Evolutionary conservation across 2,113 vertebrate species (phyloP), one percentile per base, ranked within the genome.

Genomic region (Anseranas semipalmata): DNA sequence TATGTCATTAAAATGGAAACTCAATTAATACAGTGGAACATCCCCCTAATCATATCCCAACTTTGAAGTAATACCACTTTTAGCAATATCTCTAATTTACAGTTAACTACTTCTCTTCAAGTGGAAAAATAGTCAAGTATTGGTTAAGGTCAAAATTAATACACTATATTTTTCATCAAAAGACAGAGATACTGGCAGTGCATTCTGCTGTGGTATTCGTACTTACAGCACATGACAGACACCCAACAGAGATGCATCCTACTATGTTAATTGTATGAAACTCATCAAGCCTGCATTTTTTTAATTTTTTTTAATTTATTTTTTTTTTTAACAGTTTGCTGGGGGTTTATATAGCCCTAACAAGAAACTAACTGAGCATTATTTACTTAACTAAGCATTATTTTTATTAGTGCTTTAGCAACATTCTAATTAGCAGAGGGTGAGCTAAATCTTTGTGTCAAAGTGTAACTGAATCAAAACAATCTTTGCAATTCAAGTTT

Each of bases 1-100:
- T 70, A 79, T 89, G 75, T 90, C 79, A 95, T 96, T 96, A 97
- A 93, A 92, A 96, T 32, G 72, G 87, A 94, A 95, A 89, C 80
- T 95, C 62, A 6, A 46, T 96, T 96, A 96, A 95, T 87, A 94
- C 39, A 95, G 81, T 77, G 83, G 89, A 97, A 85, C 74, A 94
- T 82, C 95, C 37, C 74, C 79, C 76, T 94, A 94, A 95, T 92
- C 28, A 89, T 50, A 93, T 52, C 53, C 39, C 77, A 89, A 45
- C 89, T 97, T 87, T 91, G 95, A 97, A 96, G 74, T 82, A 83
- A 90, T 55, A 73, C 48, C 39, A 56, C 85, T 96, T 94, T 81
- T 4, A 16, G 17, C 79, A 58, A 43, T 81, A 90, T 50, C 68
- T 89, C 84, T 86, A 88, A 95, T 93, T 90, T 95, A 95, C n/a